Evolutionary conservation across 2,797 vertebrate species (phyloP), one percentile per base, ranked within the genome.

Genomic region (Cephalopachus bancanus): DNA sequence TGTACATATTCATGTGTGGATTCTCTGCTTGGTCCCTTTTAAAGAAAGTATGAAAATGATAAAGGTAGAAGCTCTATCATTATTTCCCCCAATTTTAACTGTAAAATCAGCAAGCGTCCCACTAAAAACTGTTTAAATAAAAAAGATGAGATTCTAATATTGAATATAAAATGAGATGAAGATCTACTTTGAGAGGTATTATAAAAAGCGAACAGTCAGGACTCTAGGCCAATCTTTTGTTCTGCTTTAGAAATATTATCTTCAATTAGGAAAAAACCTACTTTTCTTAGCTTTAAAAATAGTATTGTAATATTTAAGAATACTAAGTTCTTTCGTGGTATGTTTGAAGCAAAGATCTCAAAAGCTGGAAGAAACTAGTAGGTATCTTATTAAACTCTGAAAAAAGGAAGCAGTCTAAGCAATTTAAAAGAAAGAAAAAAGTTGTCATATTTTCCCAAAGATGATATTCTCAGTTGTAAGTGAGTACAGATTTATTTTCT

Each of bases 221-320:
- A 8, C 60, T 93, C 11, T 19, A 94, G 60, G 81, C 49, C 78
- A 64, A 79, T 72, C 76, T 91, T 95, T 86, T 97, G 44, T 96
- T 91, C 59, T 79, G 22, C 26, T 95, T 97, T 65, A 87, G 96
- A 96, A 89, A 91, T 89, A 75, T 60, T 95, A 90, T 79, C 71
- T 74, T 97, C 90, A 94, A 93, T 93, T 83, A 85, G 83, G 89
- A 83, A 76, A 20, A 28, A 44, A 15, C 1, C 3, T 44, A 11
- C 10, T 90, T 94, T 94, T 78, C 59, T 87, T 85, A 60, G 17
- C 24, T 95, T 92, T 91, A 55, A 95, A 93, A 96, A 79, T 90
- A 85, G 76, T 60, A 53, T 93, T 89, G 60, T 86, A 76, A 91
- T 95, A 81, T 94, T 96, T 96, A 78, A 87, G 89, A 96, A 75